Base-by-base conservation (phyloP, 1,140 invertebrate species). In the Leptinotarsa defecta region DNA sequence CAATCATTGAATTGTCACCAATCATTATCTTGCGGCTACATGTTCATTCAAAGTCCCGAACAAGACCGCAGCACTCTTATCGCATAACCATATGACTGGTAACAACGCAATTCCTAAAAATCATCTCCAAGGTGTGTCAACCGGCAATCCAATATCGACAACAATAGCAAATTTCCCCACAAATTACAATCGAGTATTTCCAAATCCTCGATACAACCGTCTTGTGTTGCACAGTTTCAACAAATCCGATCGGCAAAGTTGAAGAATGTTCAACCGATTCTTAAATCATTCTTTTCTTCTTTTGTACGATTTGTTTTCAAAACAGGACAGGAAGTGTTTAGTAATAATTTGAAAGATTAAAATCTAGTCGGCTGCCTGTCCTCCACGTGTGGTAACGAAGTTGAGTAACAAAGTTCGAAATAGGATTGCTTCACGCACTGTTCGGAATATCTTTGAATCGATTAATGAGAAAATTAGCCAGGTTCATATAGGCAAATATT, bases 211-310 rank as follows among this genome's bases (percentile, higher is more conserved):
- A n/a, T 24, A 43, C 65, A 24, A 68, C 22, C 65, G 11, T 57
- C n/a, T 57, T 57, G 52, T 19, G n/a, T 57, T n/a, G n/a, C 52
- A 57, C 52, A 57, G 34, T 43, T 43, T 11, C 3, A 43, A 43
- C 34, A 43, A 43, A 17, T 8, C 52, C 52, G n/a, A 57, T 57
- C 24, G 65, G 27, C 27, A 27, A 27, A 19, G 19, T 68, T 68
- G 65, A 24, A 27, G 4, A 24, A 43, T 43, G 65, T 68, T 68
- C 27, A 19, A 68, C 43, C 27, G 27, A 43, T 22, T 65, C 27
- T 19, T 17, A 68, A 68, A 68, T 68, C 4, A 43, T 68, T 24
- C 65, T 68, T 68, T 68, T 68, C 64, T n/a, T 65, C 64, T 62
- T n/a, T 24, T 11, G 43, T 13, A 17, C 27, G 24, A 57, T 17